These are phyloP conservation scores for Tautogolabrus adspersus DNA, from an alignment of 2,113 vertebrate species.

Conservation along the genomic window DNA sequence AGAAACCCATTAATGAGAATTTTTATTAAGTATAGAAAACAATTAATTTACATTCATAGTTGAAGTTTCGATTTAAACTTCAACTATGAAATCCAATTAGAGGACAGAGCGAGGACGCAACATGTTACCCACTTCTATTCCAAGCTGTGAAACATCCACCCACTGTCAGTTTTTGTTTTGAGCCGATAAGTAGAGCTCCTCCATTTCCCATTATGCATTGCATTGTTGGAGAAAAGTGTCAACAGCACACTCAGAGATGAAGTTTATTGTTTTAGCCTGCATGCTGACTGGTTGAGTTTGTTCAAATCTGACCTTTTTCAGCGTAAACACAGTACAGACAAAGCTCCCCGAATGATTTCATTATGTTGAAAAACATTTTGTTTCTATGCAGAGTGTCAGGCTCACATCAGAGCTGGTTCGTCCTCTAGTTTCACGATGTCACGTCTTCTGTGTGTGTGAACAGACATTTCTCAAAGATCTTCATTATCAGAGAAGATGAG, in stretches of 20 bases:
- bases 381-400: neutral
- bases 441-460: neutral
- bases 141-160: neutral
- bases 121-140: neutral
- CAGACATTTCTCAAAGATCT: neutral
- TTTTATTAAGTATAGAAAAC: too few species aligned
- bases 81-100: neutral
- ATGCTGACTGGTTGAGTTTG: neutral
- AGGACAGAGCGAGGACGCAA: neutral
- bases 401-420: neutral
- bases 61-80: neutral
- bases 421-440: neutral
- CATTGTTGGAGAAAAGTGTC: conserved; percentile 18
- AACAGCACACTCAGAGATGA: conserved; percentile 3
- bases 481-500: neutral
- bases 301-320: neutral
- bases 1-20: too few species aligned
- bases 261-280: neutral
- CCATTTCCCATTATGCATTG: neutral
- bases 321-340: too few species aligned
- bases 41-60: too few species aligned
- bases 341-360: too few species aligned
- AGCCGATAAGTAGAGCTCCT: neutral
- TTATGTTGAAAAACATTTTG: too few species aligned
- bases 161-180: neutral